Conservation (phyloP, 2,113 vertebrate genomes). For the Tretioscincus oriximinensis region DNA sequence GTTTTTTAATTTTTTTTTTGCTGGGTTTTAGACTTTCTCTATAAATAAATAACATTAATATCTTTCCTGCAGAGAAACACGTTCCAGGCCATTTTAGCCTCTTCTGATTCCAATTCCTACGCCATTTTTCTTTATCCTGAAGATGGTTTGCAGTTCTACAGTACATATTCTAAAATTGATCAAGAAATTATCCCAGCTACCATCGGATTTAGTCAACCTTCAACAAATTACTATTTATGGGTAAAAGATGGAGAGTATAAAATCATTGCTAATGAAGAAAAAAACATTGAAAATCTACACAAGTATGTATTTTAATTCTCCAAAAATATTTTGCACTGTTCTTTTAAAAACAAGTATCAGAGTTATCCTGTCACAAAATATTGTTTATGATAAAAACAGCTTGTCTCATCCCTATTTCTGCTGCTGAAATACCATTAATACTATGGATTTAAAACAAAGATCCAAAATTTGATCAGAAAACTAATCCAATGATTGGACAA, state of each 20-base stretch:
- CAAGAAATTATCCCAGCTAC: constrained; percentile 63
- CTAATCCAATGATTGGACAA: neutral
- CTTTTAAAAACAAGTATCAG: neutral
- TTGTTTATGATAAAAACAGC: neutral
- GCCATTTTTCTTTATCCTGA: constrained; percentile 89
- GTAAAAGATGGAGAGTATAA: constrained; percentile 78
- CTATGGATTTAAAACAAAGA: neutral
- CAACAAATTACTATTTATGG: constrained; percentile 69
- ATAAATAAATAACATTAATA: constrained; percentile 38
- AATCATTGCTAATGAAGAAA: constrained; percentile 78
- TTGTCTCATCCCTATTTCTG: neutral
- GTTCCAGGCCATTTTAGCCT: constrained; percentile 89
- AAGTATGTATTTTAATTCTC: constrained; percentile 74
- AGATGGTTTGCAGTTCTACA: constrained; percentile 82
- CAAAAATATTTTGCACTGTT: neutral
- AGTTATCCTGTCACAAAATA: neutral
- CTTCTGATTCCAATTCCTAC: constrained; percentile 80
- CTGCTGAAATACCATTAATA: neutral
- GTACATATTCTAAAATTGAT: constrained; percentile 68
- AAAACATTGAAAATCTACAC: constrained; percentile 77
- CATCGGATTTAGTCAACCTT: constrained; percentile 86
- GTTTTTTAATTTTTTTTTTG: constrained; percentile 1
- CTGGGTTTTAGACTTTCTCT: constrained; percentile 15
- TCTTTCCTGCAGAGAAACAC: constrained; percentile 85
- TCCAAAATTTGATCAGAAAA: neutral